Evolutionary conservation across 2,113 vertebrate genomes (phyloP), one percentile per base, ranked within the genome.

Genomic region (Heteronetta atricapilla): DNA sequence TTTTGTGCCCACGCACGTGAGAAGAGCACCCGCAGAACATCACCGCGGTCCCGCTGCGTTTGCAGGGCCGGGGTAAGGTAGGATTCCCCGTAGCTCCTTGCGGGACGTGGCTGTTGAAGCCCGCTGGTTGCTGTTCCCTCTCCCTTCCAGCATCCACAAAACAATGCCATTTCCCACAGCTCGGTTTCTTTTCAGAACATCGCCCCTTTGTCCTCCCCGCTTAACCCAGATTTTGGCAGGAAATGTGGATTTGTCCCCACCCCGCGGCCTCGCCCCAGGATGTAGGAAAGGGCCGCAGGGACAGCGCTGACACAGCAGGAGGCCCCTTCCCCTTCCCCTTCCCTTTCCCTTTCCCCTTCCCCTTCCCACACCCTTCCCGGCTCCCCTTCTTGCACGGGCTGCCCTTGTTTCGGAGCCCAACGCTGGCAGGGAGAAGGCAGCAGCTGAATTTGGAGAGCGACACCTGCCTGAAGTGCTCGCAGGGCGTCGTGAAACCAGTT

Each of bases 221-320:
- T 70, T 92, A 94, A 75, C 77, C 69, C 84, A 34, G 56, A 1
- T 78, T 82, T 84, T 72, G 96, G 89, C 95, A 96, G 96, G 93
- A 94, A 87, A 53, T 11, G 13, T 8, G 59, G 87, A 16, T 89
- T 94, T 93, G 86, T 89, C 89, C 72, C 74, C 6, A 1, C 56
- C 36, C 72, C 0, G 2, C 72, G 81, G 86, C 93, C 92, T 83
- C 21, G 2, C 79, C 34, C 40, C 26, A 48, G 85, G 79, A 58
- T 82, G 67, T 26, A 68, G 44, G 90, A 94, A 96, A 74, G 15
- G 8, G 79, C 59, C 44, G 6, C 88, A 59, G 36, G 52, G 77
- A 59, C 20, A 64, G 70, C 34, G 11, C 53, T 53, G 79, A n/a
- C 50, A 56, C 10, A 72, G 72, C 82, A 46, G 25, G 56, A 74